These are phyloP conservation scores for Matsumyia berberina DNA, from an alignment of 2,888 invertebrate genomes.

Conservation along the genomic window DNA sequence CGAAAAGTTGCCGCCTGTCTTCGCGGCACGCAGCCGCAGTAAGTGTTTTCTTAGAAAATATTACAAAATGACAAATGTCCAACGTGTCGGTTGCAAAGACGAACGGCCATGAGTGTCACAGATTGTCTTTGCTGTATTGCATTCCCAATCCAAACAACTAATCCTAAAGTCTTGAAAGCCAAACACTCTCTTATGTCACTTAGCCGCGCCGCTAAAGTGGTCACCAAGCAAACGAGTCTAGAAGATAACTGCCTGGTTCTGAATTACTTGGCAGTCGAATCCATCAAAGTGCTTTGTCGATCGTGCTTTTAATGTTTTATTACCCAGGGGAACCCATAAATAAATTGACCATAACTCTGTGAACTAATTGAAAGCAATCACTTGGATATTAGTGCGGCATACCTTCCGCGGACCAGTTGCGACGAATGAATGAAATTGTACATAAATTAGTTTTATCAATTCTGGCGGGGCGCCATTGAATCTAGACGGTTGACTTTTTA, in stretches of 20 bases:
- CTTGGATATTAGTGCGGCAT: constrained; percentile 32
- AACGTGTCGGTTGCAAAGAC: constrained; percentile 11
- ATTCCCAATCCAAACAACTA: not conserved
- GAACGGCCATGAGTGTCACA: not conserved
- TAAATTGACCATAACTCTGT: constrained; percentile 64
- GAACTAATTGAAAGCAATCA: constrained; percentile 50
- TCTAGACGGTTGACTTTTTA: constrained; percentile 43
- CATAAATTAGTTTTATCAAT: constrained; percentile 37
- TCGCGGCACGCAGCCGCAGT: constrained; percentile 15
- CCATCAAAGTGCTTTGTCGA: constrained; percentile 29
- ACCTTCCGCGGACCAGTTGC: constrained; percentile 12
- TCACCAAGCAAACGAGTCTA: not conserved
- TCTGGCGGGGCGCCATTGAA: constrained; percentile 45
- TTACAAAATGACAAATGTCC: constrained; percentile 45
- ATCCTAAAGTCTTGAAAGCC: not conserved
- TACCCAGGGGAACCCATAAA: constrained; percentile 39
- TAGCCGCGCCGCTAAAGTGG: not conserved
- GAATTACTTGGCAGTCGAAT: constrained; percentile 23
- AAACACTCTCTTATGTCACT: constrained; percentile 7
- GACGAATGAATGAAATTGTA: not conserved
- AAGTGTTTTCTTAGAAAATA: constrained; percentile 41
- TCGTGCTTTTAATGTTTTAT: constrained; percentile 25
- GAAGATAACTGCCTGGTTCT: constrained; percentile 23
- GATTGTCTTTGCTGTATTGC: constrained; percentile 11
- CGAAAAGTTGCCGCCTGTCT: constrained; percentile 23